phyloP scores from a whole-genome alignment of 2,113 vertebrate genomes.

The Arvicanthis niloticus region DNA sequence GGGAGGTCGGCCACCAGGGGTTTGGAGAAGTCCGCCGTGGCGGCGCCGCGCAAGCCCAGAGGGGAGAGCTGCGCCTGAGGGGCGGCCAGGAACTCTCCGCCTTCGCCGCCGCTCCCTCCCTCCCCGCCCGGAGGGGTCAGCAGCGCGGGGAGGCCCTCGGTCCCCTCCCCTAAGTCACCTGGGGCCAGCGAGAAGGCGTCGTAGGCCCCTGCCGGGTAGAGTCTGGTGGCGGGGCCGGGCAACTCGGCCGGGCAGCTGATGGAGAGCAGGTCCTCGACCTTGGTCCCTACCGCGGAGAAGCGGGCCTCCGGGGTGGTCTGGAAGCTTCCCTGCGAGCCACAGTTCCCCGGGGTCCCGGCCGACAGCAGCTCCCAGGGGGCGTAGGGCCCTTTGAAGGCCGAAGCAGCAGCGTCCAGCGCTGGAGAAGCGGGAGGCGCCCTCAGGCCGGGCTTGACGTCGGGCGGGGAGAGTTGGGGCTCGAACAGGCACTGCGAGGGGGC shows the following conservation, averaged over 20 bases:
- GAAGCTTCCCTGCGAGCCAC: conserved; percentile 86
- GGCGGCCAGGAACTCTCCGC: conserved; percentile 71
- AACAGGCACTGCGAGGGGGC: conserved; percentile 87
- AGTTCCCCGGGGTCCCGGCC: conserved; percentile 86
- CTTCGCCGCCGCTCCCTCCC: conserved; percentile 66
- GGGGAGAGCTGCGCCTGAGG: conserved; percentile 73
- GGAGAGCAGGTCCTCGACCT: conserved; percentile 85
- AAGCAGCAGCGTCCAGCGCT: conserved; percentile 90
- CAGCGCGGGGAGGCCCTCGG: conserved; percentile 72
- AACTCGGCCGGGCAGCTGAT: conserved; percentile 89
- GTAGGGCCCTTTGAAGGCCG: conserved; percentile 91
- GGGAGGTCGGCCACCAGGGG: conserved; percentile 78
- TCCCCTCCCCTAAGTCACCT: conserved; percentile 74
- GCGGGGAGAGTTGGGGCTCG: conserved; percentile 90
- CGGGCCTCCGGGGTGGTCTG: conserved; percentile 81
- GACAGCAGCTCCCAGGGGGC: conserved; percentile 92
- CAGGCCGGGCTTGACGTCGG: conserved; percentile 88
- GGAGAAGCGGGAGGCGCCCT: conserved; percentile 87
- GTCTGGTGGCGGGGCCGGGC: conserved; percentile 84
- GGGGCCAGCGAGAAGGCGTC: conserved; percentile 76
- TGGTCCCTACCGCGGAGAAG: conserved; percentile 84
- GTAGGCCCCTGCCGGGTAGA: conserved; percentile 85
- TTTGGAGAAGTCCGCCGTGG: conserved; percentile 87
- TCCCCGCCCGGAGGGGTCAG: conserved; percentile 75
- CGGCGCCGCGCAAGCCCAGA: conserved; percentile 73